Evolutionary conservation across 2,888 invertebrate species (phyloP), one percentile per base, ranked within the genome.

Genomic region (Cataglyphis altisquamis): DNA sequence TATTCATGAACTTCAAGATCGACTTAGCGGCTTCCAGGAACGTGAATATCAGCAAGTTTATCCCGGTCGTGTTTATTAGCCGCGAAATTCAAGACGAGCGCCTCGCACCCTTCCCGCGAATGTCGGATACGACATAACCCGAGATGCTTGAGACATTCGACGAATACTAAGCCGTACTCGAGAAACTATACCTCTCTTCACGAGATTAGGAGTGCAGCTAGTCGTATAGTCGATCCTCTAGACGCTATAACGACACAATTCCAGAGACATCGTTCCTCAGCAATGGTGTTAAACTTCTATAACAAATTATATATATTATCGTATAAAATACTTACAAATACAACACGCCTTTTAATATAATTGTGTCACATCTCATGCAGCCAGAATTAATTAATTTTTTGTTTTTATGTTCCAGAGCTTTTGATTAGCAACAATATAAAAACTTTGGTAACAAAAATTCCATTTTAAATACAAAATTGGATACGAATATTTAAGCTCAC

Each of bases 61-160:
- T 62, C 57, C 64, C 41, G 66, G 52, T 77, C 55, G 81, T 85
- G 90, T 91, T 90, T 90, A 90, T 90, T 90, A 90, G 87, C 88
- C 87, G 84, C 86, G 85, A 88, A 85, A 84, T 87, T 87, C 88
- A 84, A 86, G 84, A 74, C 68, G 83, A 73, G 55, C 70, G 57
- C 41, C 64, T 66, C 82, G 41, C 25, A 25, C 25, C 25, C 83
- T 64, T 39, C 63, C 81, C 73, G 41, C 55, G 66, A 77, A 68
- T 67, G 52, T 77, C 57, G 80, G 67, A 75, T 75, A 66, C 80
- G 81, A 84, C 57, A 82, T 84, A 82, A 73, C 68, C 64, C 68
- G 48, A 32, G 74, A 45, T 57, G 78, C 83, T 81, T 67, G 55
- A 60, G 84, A 83, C 81, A 83, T 89, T 89, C 90, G 84, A 83